Conservation (phyloP, 2,888 invertebrate species). For the Melanargia galathea region DNA sequence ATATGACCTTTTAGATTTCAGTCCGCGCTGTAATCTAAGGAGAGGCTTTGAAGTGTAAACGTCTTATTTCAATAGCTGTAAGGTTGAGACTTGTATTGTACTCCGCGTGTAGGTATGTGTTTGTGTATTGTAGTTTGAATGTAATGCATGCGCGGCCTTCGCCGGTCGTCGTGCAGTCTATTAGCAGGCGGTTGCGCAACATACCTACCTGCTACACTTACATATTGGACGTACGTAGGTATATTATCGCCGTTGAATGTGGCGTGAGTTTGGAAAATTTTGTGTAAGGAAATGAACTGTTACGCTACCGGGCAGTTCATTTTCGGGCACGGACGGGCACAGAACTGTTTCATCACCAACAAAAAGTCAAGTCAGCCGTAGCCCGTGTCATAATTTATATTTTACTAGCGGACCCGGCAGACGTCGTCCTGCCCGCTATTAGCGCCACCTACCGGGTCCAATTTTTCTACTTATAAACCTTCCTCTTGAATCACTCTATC, state of each 20-base stretch:
- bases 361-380: too few species aligned
- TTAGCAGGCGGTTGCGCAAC: slow-evolving; percentile 33
- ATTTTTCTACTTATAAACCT: too few species aligned
- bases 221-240: background rate
- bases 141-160: slow-evolving; percentile 39
- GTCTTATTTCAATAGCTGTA: background rate
- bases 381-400: too few species aligned
- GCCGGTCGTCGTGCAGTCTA: slow-evolving; percentile 43
- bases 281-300: background rate
- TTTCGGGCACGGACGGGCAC: too few species aligned
- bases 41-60: background rate
- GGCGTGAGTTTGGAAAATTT: background rate
- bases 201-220: background rate
- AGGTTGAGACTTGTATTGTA: background rate
- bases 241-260: background rate
- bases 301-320: too few species aligned
- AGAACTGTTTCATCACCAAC: too few species aligned
- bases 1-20: background rate
- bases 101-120: background rate
- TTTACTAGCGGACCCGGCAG: too few species aligned
- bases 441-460: too few species aligned
- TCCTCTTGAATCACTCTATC: too few species aligned
- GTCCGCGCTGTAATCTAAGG: background rate
- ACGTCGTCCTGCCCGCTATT: too few species aligned
- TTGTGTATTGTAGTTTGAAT: slow-evolving; percentile 24